phyloP scores from a whole-genome alignment of 2,797 vertebrate species.

The Tapirus indicus region DNA sequence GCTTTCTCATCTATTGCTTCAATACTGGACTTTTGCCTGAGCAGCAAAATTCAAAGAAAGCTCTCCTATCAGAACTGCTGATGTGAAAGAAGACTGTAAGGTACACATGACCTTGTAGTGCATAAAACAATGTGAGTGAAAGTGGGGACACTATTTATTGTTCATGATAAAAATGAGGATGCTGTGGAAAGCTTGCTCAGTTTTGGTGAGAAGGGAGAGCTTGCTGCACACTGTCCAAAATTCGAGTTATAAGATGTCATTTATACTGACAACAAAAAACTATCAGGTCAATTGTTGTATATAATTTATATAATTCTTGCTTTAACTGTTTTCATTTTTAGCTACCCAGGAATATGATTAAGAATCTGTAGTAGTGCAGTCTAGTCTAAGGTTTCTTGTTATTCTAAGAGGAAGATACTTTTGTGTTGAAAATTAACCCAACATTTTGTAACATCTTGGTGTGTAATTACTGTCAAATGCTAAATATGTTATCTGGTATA shows the following conservation, averaged over 20 bases:
- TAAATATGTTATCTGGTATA: background rate
- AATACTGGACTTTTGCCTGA: conserved; percentile 49
- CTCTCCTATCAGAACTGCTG: conserved; percentile 22
- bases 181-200: background rate
- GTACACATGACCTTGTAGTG: background rate
- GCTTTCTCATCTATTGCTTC: background rate
- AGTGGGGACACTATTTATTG: background rate
- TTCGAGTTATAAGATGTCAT: background rate
- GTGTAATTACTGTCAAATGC: background rate
- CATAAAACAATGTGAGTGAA: background rate
- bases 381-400: background rate
- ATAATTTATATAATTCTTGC: background rate
- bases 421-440: background rate
- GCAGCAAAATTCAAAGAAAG: conserved; percentile 68
- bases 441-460: background rate
- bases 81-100: background rate
- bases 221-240: background rate
- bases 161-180: background rate
- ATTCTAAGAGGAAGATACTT: conserved; percentile 38
- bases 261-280: background rate
- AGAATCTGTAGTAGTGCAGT: background rate
- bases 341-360: background rate
- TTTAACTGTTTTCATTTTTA: background rate
- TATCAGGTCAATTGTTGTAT: background rate
- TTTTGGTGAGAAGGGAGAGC: background rate